Evolutionary conservation across 2,113 vertebrate species (phyloP).

Genomic region (Poeciliopsis prolifica): DNA sequence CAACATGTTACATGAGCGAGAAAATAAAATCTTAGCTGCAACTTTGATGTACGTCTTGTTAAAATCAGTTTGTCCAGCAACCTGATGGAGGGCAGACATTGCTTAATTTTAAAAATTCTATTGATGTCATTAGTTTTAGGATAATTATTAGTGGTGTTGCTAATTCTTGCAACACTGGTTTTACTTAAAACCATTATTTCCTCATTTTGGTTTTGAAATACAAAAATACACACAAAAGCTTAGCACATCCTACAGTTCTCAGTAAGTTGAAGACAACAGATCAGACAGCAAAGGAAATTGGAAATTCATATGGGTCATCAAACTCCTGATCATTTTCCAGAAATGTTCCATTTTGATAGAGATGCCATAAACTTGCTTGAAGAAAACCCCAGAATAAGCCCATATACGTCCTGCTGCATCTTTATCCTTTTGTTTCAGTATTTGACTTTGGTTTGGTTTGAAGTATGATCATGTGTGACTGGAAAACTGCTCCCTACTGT

Average conservation of each 20-base stretch:
- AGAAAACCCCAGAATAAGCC: background rate
- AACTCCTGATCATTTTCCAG: background rate
- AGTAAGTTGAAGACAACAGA: background rate
- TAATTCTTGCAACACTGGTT: background rate
- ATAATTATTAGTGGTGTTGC: background rate
- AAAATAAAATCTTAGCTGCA: background rate
- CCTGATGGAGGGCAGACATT: background rate
- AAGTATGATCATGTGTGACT: slow-evolving; percentile 10
- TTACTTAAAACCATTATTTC: background rate
- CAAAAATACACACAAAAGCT: background rate
- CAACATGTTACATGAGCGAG: background rate
- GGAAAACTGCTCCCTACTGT: slow-evolving; percentile 30
- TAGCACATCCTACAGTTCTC: background rate
- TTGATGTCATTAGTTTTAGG: background rate
- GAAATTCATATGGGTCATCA: background rate
- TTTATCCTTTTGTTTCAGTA: background rate
- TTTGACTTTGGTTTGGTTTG: slow-evolving; percentile 2
- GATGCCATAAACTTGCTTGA: background rate
- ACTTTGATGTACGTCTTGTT: background rate
- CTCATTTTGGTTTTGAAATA: background rate
- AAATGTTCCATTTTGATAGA: background rate
- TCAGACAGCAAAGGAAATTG: background rate
- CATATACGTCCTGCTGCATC: background rate
- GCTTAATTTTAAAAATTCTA: background rate
- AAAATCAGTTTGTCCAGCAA: background rate